phyloP scores from a whole-genome alignment of 2,888 invertebrate species.

The Lypha dubia region DNA sequence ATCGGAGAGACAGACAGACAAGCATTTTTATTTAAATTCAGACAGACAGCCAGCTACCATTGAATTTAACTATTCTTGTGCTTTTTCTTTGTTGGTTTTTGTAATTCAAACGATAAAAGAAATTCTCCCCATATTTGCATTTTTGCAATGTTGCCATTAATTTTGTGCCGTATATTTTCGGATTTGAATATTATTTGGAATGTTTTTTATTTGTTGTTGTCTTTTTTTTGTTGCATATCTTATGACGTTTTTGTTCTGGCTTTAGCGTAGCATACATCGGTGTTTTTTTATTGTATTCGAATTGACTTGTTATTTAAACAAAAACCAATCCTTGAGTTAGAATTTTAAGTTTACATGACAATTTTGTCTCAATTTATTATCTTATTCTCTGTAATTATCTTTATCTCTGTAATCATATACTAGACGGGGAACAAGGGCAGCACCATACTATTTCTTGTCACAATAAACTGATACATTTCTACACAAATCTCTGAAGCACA shows the following conservation, averaged over 20 bases:
- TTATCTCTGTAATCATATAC: no score
- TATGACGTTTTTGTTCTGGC: neutral
- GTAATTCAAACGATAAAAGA: conserved; percentile 18
- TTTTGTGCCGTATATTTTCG: conserved; percentile 16
- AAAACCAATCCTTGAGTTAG: neutral
- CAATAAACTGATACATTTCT: no score
- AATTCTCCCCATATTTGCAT: conserved; percentile 7
- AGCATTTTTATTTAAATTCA: conserved; percentile 42
- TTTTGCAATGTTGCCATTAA: conserved; percentile 19
- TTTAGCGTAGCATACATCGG: neutral
- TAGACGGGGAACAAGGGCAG: no score
- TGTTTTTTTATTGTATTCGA: neutral
- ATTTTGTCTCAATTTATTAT: neutral
- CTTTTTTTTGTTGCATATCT: neutral
- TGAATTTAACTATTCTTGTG: conserved; percentile 42
- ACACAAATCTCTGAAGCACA: no score
- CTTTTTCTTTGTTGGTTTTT: conserved; percentile 8
- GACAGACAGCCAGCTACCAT: no score
- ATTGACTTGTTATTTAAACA: conserved; percentile 10
- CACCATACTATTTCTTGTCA: no score
- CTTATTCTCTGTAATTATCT: no score
- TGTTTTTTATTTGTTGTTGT: neutral
- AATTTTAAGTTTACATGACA: neutral
- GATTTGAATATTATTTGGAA: conserved; percentile 21
- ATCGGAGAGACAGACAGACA: conserved; percentile 17